These are phyloP conservation scores for Zaprionus tsacasi DNA, from an alignment of 1,140 invertebrate genomes.

Conservation along the genomic window DNA sequence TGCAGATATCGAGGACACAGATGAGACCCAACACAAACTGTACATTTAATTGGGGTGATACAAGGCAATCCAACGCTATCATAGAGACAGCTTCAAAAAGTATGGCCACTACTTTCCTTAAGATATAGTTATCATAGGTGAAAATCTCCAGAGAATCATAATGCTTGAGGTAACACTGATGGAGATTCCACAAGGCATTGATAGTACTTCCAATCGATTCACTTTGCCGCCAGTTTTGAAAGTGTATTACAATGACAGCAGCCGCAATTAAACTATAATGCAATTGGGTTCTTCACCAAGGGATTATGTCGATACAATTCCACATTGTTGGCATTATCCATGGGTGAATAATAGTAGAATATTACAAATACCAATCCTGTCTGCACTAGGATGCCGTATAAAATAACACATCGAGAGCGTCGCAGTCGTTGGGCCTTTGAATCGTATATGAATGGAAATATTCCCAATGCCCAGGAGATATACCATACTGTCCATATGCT, in stretches of 20 bases:
- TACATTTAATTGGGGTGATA: not conserved
- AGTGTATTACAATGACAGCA: slow-evolving; percentile 16
- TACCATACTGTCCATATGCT: slow-evolving; percentile 43
- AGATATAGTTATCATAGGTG: slow-evolving; percentile 41
- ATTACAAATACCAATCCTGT: slow-evolving; percentile 1
- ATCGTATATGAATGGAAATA: slow-evolving; percentile 56
- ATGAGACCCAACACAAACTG: slow-evolving; percentile 22
- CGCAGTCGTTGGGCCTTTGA: slow-evolving; percentile 23
- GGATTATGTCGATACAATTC: slow-evolving; percentile 42
- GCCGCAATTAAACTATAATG: slow-evolving; percentile 7
- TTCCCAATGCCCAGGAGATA: slow-evolving; percentile 50
- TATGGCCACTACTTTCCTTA: slow-evolving; percentile 33
- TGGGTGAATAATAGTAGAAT: slow-evolving; percentile 12
- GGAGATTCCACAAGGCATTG: slow-evolving; percentile 37
- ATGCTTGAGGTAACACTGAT: slow-evolving; percentile 21
- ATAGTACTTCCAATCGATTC: slow-evolving; percentile 13
- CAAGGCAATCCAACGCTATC: slow-evolving; percentile 4
- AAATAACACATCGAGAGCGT: slow-evolving; percentile 54
- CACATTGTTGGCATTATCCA: not conserved
- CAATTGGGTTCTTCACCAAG: slow-evolving; percentile 17
- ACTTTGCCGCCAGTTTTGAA: slow-evolving; percentile 41
- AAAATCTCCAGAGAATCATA: slow-evolving; percentile 21
- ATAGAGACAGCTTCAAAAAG: slow-evolving; percentile 32
- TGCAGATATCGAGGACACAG: slow-evolving; percentile 6
- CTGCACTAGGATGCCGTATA: slow-evolving; percentile 53